These are phyloP conservation scores for Pangasius krempfi DNA, from an alignment of 2,797 vertebrate species.

Conservation along the genomic window DNA sequence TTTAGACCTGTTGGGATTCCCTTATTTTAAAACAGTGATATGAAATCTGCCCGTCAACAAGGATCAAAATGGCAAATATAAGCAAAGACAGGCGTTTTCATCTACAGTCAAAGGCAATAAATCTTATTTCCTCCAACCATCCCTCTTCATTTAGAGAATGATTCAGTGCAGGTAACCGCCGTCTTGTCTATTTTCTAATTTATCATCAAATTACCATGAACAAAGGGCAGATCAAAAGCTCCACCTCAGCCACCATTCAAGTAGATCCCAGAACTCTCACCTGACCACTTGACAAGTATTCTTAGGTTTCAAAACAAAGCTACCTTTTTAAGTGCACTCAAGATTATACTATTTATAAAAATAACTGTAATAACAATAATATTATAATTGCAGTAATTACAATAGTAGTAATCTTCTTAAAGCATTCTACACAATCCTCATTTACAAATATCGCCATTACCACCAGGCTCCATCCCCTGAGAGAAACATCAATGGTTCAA, in stretches of 20 bases:
- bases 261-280: slow-evolving; percentile 64
- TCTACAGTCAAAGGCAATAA: slow-evolving; percentile 24
- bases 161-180: slow-evolving; percentile 36
- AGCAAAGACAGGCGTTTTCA: slow-evolving; percentile 39
- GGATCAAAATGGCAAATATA: slow-evolving; percentile 28
- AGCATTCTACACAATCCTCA: slow-evolving; percentile 72
- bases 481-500: slow-evolving; percentile 75
- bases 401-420: slow-evolving; percentile 71
- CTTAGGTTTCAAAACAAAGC: slow-evolving; percentile 78
- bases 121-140: slow-evolving; percentile 18
- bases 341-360: slow-evolving; percentile 77
- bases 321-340: slow-evolving; percentile 77
- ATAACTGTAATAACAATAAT: slow-evolving; percentile 73
- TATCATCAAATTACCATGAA: slow-evolving; percentile 30
- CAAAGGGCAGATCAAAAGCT: slow-evolving; percentile 38
- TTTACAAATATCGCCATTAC: slow-evolving; percentile 62
- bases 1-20: slow-evolving; percentile 71
- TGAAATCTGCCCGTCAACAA: slow-evolving; percentile 13
- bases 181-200: slow-evolving; percentile 30
- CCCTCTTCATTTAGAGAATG: slow-evolving; percentile 45
- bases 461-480: slow-evolving; percentile 72
- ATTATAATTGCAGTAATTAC: slow-evolving; percentile 58
- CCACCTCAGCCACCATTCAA: slow-evolving; percentile 60
- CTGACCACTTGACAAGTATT: slow-evolving; percentile 70
- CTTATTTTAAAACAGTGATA: slow-evolving; percentile 66